These are phyloP conservation scores for Heliothis virescens DNA, from an alignment of 1,140 invertebrate genomes.

Conservation along the genomic window DNA sequence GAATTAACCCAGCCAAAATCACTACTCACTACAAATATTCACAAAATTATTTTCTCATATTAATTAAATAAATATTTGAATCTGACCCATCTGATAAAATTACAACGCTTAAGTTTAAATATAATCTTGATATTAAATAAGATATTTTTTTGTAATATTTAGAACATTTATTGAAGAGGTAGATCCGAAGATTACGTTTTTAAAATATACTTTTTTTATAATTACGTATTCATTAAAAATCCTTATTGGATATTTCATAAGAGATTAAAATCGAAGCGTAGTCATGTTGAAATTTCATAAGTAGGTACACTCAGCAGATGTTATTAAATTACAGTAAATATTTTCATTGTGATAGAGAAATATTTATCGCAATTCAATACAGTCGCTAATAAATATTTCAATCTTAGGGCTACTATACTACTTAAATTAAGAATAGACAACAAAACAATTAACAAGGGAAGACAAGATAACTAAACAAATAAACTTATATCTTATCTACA, in stretches of 20 bases:
- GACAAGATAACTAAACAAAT: conserved; percentile 31
- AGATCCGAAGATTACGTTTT: conserved; percentile 55
- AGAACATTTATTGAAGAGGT: conserved; percentile 64
- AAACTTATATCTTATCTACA: conserved; percentile 37
- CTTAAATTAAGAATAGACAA: conserved; percentile 3
- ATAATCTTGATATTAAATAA: conserved; percentile 26
- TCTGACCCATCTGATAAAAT: neutral
- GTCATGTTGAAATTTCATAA: conserved; percentile 57
- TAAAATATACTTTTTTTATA: conserved; percentile 47
- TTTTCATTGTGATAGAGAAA: neutral
- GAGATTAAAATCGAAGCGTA: conserved; percentile 67
- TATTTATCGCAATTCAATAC: conserved; percentile 4
- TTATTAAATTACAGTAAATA: conserved; percentile 19
- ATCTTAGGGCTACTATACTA: conserved; percentile 30
- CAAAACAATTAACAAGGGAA: conserved; percentile 9
- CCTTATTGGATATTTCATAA: conserved; percentile 67
- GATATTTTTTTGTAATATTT: conserved; percentile 53
- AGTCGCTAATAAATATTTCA: conserved; percentile 25
- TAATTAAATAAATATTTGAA: conserved; percentile 18
- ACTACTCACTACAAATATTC: neutral
- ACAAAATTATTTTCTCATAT: conserved; percentile 15
- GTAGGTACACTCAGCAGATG: conserved; percentile 25
- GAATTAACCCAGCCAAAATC: neutral
- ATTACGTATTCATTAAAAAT: conserved; percentile 64
- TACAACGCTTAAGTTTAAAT: conserved; percentile 53